Conservation (phyloP, 2,113 vertebrate genomes). For the Chlamydotis undulata region DNA sequence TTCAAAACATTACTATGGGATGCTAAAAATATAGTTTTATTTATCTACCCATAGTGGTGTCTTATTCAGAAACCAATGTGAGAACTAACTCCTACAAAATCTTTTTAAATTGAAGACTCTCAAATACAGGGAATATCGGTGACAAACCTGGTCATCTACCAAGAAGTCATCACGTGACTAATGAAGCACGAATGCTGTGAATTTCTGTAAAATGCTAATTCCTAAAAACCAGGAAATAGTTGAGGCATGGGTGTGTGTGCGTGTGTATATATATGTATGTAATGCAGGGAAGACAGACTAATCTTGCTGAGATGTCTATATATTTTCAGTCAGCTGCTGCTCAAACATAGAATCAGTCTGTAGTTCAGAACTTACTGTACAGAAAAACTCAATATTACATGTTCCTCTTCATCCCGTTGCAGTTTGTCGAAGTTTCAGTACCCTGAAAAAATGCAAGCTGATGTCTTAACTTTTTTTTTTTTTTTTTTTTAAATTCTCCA, state of each 20-base stretch:
- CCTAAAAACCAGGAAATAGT: neutral
- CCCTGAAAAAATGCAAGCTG: neutral
- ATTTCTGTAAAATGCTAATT: neutral
- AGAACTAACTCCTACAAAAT: neutral
- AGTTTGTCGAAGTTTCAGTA: neutral
- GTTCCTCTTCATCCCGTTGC: neutral
- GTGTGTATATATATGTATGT: neutral
- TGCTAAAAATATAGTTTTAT: neutral
- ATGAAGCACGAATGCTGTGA: neutral
- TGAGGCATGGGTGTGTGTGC: rapidly evolving
- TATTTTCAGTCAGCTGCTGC: neutral
- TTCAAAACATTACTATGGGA: neutral
- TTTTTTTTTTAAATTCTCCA: neutral
- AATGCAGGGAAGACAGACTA: neutral
- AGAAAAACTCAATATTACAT: neutral
- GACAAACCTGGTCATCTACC: neutral
- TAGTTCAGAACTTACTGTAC: neutral
- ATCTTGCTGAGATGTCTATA: neutral
- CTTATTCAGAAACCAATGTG: neutral
- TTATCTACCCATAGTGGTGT: neutral
- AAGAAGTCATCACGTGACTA: neutral
- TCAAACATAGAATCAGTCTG: neutral
- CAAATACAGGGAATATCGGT: neutral
- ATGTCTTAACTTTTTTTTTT: neutral
- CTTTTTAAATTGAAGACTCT: neutral